Evolutionary conservation across 2,797 vertebrate genomes (phyloP).

Genomic region (Anomalospiza imberbis): DNA sequence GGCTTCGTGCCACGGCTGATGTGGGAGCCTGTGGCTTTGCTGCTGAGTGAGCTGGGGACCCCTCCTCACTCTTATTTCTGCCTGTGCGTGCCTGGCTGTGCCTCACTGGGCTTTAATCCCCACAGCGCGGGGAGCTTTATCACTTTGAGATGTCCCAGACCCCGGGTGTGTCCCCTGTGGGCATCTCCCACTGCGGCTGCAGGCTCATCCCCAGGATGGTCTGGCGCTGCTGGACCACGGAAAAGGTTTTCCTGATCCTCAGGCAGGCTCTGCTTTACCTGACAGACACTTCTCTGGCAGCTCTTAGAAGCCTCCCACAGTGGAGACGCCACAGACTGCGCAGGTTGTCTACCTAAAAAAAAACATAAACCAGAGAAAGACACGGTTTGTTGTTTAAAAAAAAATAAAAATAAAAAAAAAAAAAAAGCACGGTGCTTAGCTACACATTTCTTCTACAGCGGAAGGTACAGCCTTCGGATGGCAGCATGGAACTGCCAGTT

Average conservation of each 20-base stretch:
- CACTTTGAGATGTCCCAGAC: not conserved
- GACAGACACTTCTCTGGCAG: not conserved
- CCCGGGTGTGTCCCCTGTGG: not conserved
- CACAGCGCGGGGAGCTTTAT: not conserved
- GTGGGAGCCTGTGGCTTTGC: not conserved
- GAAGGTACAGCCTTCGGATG: not conserved
- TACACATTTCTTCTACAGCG: not conserved
- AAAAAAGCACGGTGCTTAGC: too few species aligned
- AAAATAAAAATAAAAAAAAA: too few species aligned
- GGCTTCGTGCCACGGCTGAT: not conserved
- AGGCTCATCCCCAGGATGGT: too few species aligned
- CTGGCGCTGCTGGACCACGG: not conserved
- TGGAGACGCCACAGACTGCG: not conserved
- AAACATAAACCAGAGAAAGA: not conserved
- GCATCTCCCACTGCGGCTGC: not conserved
- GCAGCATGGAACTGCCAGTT: not conserved
- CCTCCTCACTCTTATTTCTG: not conserved
- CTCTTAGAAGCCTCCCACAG: not conserved
- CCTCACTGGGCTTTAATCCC: not conserved
- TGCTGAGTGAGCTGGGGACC: not conserved
- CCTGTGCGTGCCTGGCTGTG: not conserved
- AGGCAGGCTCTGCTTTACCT: slow-evolving; percentile 13
- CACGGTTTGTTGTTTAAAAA: too few species aligned
- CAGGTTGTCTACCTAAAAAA: slow-evolving; percentile 3
- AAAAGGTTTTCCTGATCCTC: not conserved